Conservation (phyloP, 1,140 invertebrate genomes). For the Diprion similis region DNA sequence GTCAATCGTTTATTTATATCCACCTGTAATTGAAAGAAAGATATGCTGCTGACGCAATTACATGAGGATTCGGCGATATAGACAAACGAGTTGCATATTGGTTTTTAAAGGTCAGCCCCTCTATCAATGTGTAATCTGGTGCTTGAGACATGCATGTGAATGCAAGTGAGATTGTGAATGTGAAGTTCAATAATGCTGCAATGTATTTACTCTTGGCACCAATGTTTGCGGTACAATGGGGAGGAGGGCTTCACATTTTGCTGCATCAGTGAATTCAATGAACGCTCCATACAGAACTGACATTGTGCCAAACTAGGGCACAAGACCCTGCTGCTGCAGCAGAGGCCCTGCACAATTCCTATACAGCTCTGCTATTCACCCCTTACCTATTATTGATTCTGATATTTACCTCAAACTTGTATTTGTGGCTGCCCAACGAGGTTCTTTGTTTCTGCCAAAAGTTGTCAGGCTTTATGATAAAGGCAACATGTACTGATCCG, state of each 20-base stretch:
- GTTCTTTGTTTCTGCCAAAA: conserved; percentile 99
- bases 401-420: conserved; percentile 92
- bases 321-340: conserved; percentile 31
- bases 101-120: conserved; percentile 33
- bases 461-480: conserved; percentile 98
- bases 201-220: conserved; percentile 30
- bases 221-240: conserved; percentile 30
- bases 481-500: conserved; percentile 84
- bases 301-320: conserved; percentile 37
- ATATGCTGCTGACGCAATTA: conserved; percentile 4
- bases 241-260: conserved; percentile 33
- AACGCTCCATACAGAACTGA: conserved; percentile 20
- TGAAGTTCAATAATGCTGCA: not conserved
- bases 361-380: conserved; percentile 33
- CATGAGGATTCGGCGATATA: not conserved
- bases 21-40: not conserved
- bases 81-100: conserved; percentile 22
- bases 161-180: not conserved
- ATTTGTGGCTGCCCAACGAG: conserved; percentile 95
- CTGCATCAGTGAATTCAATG: conserved; percentile 39
- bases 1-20: not conserved
- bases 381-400: conserved; percentile 40
- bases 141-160: no score
- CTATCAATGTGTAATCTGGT: conserved; percentile 23
- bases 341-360: conserved; percentile 29